These are phyloP conservation scores for Caenorhabditis parvicauda DNA, from an alignment of 2,888 invertebrate genomes.

Conservation along the genomic window DNA sequence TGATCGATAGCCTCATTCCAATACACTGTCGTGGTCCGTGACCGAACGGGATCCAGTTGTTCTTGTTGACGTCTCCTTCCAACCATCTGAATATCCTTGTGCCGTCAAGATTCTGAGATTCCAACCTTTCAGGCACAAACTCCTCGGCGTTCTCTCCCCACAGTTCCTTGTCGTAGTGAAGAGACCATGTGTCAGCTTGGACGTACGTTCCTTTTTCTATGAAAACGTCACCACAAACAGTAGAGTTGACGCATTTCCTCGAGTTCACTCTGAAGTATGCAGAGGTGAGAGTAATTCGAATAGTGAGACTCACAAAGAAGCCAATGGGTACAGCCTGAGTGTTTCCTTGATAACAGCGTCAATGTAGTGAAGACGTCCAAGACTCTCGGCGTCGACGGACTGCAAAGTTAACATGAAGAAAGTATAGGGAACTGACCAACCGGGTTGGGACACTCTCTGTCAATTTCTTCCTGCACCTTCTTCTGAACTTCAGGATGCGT, in stretches of 20 bases:
- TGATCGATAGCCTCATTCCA: constrained; percentile 38
- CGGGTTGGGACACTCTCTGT: constrained; percentile 29
- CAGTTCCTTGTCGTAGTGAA: constrained; percentile 11
- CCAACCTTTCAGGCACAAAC: constrained; percentile 25
- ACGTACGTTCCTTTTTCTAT: constrained; percentile 28
- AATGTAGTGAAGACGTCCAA: constrained; percentile 33
- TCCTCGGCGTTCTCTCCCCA: constrained; percentile 37
- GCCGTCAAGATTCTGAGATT: no score
- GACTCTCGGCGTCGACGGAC: constrained; percentile 21
- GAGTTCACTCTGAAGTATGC: constrained; percentile 19
- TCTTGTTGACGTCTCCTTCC: constrained; percentile 1
- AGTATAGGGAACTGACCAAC: no score
- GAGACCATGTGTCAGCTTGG: constrained; percentile 25
- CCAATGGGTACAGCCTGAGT: constrained; percentile 33
- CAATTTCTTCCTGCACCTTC: constrained; percentile 43
- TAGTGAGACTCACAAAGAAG: constrained; percentile 26
- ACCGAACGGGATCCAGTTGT: constrained; percentile 27
- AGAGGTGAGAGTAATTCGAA: background rate
- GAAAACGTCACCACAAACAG: constrained; percentile 42
- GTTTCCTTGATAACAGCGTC: constrained; percentile 39
- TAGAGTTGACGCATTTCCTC: constrained; percentile 25
- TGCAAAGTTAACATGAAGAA: constrained; percentile 1
- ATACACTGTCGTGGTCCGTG: constrained; percentile 35
- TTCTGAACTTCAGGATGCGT: constrained; percentile 58
- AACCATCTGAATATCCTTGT: constrained; percentile 22